These are phyloP conservation scores for Sorex araneus DNA, from an alignment of 2,113 vertebrate species.

Conservation along the genomic window DNA sequence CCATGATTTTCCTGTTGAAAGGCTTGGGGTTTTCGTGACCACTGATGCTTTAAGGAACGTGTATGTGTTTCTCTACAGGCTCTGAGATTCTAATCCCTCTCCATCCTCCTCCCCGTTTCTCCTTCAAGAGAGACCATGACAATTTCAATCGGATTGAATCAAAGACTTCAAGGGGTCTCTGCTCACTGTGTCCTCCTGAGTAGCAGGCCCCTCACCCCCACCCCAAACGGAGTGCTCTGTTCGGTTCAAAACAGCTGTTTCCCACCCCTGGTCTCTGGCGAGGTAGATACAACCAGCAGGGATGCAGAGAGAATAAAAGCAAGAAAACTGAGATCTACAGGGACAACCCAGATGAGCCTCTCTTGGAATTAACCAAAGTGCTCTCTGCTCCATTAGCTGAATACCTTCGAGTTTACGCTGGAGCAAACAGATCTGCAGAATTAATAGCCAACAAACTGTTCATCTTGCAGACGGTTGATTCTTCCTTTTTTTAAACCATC, in stretches of 20 bases:
- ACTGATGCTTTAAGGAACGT: slow-evolving; percentile 8
- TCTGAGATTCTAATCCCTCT: background rate
- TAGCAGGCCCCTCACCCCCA: background rate
- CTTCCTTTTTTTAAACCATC: background rate
- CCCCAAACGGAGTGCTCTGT: background rate
- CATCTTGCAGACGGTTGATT: background rate
- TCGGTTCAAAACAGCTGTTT: background rate
- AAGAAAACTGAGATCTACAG: background rate
- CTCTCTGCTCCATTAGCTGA: background rate
- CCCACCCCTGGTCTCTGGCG: background rate
- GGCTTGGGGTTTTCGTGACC: background rate
- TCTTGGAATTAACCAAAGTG: background rate
- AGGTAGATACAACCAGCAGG: background rate
- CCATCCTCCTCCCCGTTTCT: background rate
- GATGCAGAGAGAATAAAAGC: slow-evolving; percentile 34
- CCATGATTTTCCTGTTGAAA: background rate
- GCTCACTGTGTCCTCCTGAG: no score
- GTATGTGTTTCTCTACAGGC: background rate
- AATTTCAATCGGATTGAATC: slow-evolving; percentile 1
- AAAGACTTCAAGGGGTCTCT: background rate
- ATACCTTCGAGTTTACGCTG: background rate
- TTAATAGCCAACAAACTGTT: background rate
- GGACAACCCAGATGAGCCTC: rapidly evolving
- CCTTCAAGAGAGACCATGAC: background rate
- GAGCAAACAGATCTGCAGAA: slow-evolving; percentile 24